Percentiles rank a stretch among this genome's conserved stretches.
Evolutionary conservation across 30 jellyfish, hydroid and myxozoan species (phyloP).

Genomic region (Hydractinia symbiolongicarpus): DNA sequence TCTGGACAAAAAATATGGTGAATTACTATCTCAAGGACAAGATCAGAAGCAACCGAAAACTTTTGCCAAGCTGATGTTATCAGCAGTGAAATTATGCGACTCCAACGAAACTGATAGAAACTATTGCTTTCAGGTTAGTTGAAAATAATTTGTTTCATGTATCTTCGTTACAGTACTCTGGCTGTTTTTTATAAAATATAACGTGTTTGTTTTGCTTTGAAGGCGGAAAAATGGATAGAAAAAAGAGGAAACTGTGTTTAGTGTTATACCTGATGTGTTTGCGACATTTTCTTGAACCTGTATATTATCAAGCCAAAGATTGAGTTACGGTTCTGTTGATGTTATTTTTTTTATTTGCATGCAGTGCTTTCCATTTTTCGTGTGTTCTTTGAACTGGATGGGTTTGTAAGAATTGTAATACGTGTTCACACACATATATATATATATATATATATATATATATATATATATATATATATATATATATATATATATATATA

Average conservation of each 20-base stretch:
- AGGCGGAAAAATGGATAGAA: too few relatives aligned
- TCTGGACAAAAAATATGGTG: constrained; percentile 88
- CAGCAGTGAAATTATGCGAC: constrained; percentile 67
- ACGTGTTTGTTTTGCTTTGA: too few relatives aligned
- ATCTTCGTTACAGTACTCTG: neutral
- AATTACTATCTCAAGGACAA: constrained; percentile 87
- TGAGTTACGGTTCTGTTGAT: neutral
- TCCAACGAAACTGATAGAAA: constrained; percentile 76
- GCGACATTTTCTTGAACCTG: too few relatives aligned
- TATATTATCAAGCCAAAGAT: too few relatives aligned
- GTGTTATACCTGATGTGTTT: too few relatives aligned
- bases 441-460: too few relatives aligned
- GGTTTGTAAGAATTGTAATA: neutral
- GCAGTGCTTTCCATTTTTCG: neutral
- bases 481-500: too few relatives aligned
- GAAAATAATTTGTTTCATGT: neutral
- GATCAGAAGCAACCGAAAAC: constrained; percentile 64
- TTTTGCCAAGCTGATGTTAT: constrained; percentile 60
- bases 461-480: too few relatives aligned
- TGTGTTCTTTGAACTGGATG: neutral
- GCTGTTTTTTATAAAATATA: too few relatives aligned
- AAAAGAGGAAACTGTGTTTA: too few relatives aligned
- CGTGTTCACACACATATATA: too few relatives aligned
- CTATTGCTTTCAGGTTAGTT: constrained; percentile 82
- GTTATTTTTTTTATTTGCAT: neutral